A percentile compares a stretch with the other conserved stretches of the same genome.
These are phyloP conservation scores for Tenthredo amoena DNA, from an alignment of 2,888 invertebrate genomes.

Conservation along the genomic window DNA sequence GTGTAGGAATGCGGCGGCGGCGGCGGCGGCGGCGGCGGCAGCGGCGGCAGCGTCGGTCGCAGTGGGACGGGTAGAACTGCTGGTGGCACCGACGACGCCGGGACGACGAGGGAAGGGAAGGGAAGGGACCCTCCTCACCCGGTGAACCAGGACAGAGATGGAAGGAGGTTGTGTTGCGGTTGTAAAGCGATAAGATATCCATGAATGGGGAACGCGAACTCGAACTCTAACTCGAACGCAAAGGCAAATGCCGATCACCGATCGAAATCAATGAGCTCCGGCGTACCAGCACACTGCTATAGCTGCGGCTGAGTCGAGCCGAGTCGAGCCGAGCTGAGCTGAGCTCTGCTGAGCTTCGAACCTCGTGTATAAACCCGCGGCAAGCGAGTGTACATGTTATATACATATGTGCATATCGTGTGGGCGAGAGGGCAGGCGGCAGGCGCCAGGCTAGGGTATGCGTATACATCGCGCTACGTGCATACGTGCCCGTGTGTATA, in stretches of 20 bases:
- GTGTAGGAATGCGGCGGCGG: constrained; percentile 56
- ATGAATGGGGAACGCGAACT: constrained; percentile 63
- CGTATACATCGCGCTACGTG: background rate
- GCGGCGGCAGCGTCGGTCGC: constrained; percentile 18
- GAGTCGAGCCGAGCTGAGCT: background rate
- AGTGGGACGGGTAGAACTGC: constrained; percentile 43
- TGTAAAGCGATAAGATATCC: constrained; percentile 67
- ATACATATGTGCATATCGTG: constrained; percentile 1
- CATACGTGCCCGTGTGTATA: background rate
- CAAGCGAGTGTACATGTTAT: too few species aligned
- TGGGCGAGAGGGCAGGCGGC: constrained; percentile 12
- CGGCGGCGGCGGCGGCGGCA: constrained; percentile 1
- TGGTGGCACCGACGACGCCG: constrained; percentile 44
- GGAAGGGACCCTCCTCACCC: constrained; percentile 40
- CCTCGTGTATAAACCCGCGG: background rate
- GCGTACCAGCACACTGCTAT: background rate
- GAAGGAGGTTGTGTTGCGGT: constrained; percentile 58
- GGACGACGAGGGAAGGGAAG: constrained; percentile 45
- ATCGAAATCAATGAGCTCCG: constrained; percentile 64
- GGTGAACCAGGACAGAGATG: constrained; percentile 43
- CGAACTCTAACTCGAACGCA: constrained; percentile 39
- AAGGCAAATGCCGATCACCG: constrained; percentile 62
- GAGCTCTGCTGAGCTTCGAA: background rate
- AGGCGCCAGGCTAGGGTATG: constrained; percentile 18
- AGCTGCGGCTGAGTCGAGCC: background rate